Percentiles rank a stretch among this genome's conserved stretches.
Conservation (phyloP, 2,797 vertebrate genomes). For the Graptemys geographica region DNA sequence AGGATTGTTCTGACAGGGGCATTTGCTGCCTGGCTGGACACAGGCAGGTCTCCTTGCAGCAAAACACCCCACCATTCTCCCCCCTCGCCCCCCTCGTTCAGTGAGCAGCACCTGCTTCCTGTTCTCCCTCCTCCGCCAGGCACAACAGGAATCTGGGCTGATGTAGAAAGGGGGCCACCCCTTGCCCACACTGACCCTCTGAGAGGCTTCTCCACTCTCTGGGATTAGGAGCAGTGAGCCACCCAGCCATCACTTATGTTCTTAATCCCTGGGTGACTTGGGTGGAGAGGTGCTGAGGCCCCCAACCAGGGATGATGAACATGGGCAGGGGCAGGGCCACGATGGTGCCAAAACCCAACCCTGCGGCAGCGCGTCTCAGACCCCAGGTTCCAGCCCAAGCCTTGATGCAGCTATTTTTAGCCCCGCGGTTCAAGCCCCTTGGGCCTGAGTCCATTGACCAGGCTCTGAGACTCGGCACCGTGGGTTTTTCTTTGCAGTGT, state of each 20-base stretch:
- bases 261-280: not conserved
- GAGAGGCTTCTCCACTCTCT: not conserved
- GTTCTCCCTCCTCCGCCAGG: not conserved
- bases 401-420: no score
- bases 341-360: no score
- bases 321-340: no score
- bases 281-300: no score
- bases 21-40: not conserved
- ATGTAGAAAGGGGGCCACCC: no score
- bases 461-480: not conserved
- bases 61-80: not conserved
- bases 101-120: not conserved
- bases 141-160: not conserved
- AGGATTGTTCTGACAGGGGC: not conserved
- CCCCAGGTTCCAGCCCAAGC: not conserved
- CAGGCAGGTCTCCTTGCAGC: not conserved
- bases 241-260: not conserved
- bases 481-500: not conserved
- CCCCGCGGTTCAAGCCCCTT: accelerated
- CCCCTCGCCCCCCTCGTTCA: no score
- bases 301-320: not conserved
- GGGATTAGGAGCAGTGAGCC: not conserved
- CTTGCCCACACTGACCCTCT: not conserved
- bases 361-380: no score
- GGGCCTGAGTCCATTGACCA: not conserved